Percentiles rank a stretch among this genome's conserved stretches.
Conservation (phyloP, 2,797 vertebrate species). For the Anableps anableps region DNA sequence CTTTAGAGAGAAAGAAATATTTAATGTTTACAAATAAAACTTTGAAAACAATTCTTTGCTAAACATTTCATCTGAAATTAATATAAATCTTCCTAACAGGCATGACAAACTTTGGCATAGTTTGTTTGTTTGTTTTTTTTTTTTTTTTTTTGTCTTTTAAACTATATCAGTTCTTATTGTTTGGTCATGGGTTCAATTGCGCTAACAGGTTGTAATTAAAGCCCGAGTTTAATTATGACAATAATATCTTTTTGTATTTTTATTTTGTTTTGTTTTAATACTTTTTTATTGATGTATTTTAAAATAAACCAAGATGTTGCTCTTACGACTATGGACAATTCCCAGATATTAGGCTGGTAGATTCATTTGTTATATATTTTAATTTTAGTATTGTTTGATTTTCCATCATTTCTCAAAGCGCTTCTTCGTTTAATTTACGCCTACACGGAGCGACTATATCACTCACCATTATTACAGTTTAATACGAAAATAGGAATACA, state of each 20-base stretch:
- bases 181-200: neutral
- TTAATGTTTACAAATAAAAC: conserved; percentile 99
- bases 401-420: neutral
- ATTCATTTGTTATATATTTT: neutral
- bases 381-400: conserved; percentile 1
- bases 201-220: conserved; percentile 23
- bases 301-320: neutral
- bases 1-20: conserved; percentile 95
- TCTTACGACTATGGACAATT: neutral
- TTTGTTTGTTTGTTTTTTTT: neutral
- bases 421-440: conserved; percentile 1
- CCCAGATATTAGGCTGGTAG: neutral
- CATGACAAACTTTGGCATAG: neutral
- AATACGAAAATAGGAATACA: neutral
- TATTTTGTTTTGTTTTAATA: neutral
- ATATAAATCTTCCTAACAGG: conserved; percentile 35
- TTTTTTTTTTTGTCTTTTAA: neutral
- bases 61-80: conserved; percentile 70
- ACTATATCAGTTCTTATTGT: neutral
- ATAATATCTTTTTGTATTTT: conserved; percentile 12
- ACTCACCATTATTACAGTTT: conserved; percentile 10
- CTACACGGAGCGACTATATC: neutral
- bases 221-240: neutral
- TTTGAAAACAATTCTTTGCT: conserved; percentile 76
- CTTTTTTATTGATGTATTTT: conserved; percentile 15